Evolutionary conservation across 2,888 invertebrate genomes (phyloP).

Genomic region (Chaetoderma sp.): DNA sequence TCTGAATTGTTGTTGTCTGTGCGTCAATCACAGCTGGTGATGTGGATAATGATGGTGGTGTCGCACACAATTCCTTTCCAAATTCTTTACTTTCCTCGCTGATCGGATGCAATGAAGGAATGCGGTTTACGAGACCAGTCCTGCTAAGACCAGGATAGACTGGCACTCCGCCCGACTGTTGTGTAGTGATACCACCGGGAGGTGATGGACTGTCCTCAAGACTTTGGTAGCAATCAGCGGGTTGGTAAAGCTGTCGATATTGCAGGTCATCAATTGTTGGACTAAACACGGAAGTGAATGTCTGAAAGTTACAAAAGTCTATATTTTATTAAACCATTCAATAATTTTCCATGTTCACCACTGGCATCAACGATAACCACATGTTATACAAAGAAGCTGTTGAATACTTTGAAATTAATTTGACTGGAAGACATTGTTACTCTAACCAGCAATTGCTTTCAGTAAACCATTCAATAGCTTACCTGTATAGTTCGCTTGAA

Average conservation of each 20-base stretch:
- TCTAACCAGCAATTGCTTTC: no score
- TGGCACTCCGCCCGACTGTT: no score
- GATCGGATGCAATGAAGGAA: neutral
- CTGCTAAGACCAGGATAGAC: neutral
- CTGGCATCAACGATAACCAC: neutral
- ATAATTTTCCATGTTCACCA: neutral
- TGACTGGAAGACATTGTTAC: no score
- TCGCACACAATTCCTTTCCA: no score
- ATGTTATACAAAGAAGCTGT: neutral
- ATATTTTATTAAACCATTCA: neutral
- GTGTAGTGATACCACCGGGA: neutral
- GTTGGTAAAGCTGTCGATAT: conserved; percentile 59
- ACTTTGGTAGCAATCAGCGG: conserved; percentile 48
- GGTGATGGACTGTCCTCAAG: conserved; percentile 38
- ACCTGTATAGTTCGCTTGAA: no score
- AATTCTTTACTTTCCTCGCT: neutral
- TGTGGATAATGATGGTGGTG: no score
- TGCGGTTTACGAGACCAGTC: neutral
- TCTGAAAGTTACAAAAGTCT: conserved; percentile 44
- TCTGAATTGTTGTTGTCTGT: no score
- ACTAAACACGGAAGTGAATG: conserved; percentile 58
- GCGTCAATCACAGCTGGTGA: no score
- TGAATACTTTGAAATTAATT: no score
- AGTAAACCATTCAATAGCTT: no score
- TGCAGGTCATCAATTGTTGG: conserved; percentile 51